A percentile compares a stretch with the other conserved stretches of the same genome.
Evolutionary conservation across 2,888 invertebrate species (phyloP).

Genomic region (Bombylius major): DNA sequence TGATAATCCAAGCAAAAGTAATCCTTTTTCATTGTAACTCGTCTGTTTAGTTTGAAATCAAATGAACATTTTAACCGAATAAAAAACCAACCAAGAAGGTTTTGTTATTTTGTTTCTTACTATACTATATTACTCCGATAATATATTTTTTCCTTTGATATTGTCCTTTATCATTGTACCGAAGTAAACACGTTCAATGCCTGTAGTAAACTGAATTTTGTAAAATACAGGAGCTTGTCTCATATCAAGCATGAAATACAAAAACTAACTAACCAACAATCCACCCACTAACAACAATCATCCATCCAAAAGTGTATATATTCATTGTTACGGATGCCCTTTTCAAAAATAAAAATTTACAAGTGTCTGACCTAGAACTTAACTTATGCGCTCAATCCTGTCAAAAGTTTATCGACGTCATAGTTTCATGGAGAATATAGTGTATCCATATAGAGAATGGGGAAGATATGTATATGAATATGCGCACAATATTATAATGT

Average conservation of each 20-base stretch:
- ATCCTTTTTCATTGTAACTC: neutral
- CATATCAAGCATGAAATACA: neutral
- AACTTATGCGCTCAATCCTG: constrained; percentile 8
- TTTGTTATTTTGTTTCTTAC: no score
- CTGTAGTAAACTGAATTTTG: constrained; percentile 5
- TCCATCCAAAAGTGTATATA: no score
- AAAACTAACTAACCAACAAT: neutral
- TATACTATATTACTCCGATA: no score
- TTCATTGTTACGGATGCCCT: no score
- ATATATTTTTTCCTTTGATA: no score
- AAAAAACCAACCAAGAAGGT: no score
- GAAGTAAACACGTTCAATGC: constrained; percentile 7
- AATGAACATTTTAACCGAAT: neutral
- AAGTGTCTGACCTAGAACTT: constrained; percentile 12
- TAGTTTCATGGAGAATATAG: neutral
- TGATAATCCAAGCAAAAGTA: constrained; percentile 11
- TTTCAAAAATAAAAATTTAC: constrained; percentile 1
- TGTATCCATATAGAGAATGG: no score
- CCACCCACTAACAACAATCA: neutral
- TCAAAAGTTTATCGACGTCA: constrained; percentile 4
- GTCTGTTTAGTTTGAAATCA: neutral
- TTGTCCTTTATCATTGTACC: neutral
- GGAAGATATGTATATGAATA: neutral
- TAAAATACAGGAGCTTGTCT: no score
- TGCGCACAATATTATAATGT: neutral